phyloP scores from a whole-genome alignment of 2,797 vertebrate species.

The Alectoris magna region DNA sequence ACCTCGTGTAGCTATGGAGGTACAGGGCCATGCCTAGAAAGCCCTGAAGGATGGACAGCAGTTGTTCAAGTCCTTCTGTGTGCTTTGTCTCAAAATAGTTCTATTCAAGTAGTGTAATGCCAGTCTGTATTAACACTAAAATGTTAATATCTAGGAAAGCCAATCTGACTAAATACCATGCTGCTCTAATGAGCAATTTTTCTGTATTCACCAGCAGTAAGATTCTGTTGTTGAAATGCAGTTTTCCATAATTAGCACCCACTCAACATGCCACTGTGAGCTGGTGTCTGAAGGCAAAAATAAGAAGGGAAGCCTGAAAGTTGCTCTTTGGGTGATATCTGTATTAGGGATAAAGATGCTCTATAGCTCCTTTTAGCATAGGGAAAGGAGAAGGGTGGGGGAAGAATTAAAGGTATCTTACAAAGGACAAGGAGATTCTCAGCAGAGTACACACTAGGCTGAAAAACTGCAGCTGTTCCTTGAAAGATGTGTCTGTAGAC shows the following conservation, averaged over 20 bases:
- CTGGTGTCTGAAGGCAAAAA: constrained; percentile 50
- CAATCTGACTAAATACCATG: constrained; percentile 61
- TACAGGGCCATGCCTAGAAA: neutral
- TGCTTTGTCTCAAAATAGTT: neutral
- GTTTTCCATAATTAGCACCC: constrained; percentile 59
- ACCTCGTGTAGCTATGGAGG: neutral
- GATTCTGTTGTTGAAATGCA: constrained; percentile 52
- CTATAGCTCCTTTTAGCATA: neutral
- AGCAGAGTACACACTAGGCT: neutral
- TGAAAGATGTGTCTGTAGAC: neutral
- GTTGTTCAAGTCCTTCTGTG: neutral
- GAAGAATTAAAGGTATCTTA: neutral
- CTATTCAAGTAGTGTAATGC: neutral
- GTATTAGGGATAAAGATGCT: neutral
- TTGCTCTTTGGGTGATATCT: neutral
- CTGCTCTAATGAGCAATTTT: constrained; percentile 71
- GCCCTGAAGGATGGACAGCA: neutral
- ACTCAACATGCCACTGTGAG: constrained; percentile 32
- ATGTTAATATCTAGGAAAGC: constrained; percentile 56
- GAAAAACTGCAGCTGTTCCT: neutral
- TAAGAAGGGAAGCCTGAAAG: neutral
- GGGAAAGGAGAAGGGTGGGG: neutral
- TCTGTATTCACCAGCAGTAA: constrained; percentile 58
- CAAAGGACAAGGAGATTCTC: neutral
- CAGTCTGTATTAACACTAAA: constrained; percentile 43